Conservation (phyloP, 2,113 vertebrate species). For the Xerus inauris region DNA sequence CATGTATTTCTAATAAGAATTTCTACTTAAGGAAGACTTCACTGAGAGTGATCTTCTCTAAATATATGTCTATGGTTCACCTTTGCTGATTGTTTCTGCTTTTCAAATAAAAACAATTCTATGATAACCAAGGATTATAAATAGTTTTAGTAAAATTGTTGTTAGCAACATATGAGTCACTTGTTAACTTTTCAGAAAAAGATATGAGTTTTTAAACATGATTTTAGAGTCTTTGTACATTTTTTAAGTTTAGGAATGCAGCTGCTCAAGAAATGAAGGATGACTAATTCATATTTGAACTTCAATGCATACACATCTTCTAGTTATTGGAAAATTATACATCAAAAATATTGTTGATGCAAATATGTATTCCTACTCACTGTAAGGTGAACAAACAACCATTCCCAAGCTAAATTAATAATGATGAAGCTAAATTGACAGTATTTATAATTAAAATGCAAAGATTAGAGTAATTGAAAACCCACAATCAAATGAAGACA, state of each 20-base stretch:
- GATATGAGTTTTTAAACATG: constrained; percentile 1
- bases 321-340: constrained; percentile 72
- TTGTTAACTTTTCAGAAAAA: constrained; percentile 35
- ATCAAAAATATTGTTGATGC: constrained; percentile 64
- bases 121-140: not conserved
- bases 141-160: not conserved
- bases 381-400: constrained; percentile 63
- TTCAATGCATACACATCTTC: not conserved
- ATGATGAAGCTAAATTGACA: constrained; percentile 70
- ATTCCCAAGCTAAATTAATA: constrained; percentile 71
- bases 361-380: constrained; percentile 59
- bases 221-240: not conserved
- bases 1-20: not conserved
- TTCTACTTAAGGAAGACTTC: constrained; percentile 18
- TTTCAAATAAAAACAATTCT: constrained; percentile 33
- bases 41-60: not conserved
- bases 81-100: not conserved
- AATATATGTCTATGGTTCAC: not conserved
- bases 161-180: not conserved
- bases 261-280: constrained; percentile 33
- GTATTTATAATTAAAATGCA: constrained; percentile 76
- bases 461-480: constrained; percentile 69
- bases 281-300: constrained; percentile 41
- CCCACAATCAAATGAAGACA: constrained; percentile 69
- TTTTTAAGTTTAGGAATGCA: constrained; percentile 48